Percentiles rank a stretch among this genome's conserved stretches.
phyloP scores from a whole-genome alignment of 2,888 invertebrate genomes.

The Poecilus cupreus region DNA sequence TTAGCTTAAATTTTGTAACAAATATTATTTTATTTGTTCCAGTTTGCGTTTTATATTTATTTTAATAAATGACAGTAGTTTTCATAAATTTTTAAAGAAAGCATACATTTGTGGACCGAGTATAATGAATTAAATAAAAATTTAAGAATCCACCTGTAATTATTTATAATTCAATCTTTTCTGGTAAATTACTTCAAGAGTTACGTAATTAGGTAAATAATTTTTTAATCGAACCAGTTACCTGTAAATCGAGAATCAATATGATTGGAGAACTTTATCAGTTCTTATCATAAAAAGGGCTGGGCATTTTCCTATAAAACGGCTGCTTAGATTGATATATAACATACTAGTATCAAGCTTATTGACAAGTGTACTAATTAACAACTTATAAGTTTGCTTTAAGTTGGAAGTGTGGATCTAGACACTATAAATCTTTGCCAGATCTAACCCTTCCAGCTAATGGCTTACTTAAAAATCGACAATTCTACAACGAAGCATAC shows the following conservation, averaged over 20 bases:
- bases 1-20: no score
- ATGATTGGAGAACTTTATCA: slow-evolving; percentile 50
- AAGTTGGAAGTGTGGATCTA: slow-evolving; percentile 82
- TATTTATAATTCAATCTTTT: background rate
- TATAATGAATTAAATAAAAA: background rate
- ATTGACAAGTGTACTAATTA: slow-evolving; percentile 32
- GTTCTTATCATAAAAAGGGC: slow-evolving; percentile 44
- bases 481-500: slow-evolving; percentile 7
- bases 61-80: no score
- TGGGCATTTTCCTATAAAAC: slow-evolving; percentile 51
- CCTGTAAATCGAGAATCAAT: slow-evolving; percentile 47
- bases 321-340: slow-evolving; percentile 18
- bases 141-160: background rate
- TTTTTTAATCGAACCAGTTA: slow-evolving; percentile 38
- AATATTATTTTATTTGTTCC: no score
- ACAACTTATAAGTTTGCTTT: slow-evolving; percentile 65
- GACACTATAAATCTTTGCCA: slow-evolving; percentile 76
- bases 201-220: slow-evolving; percentile 25
- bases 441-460: slow-evolving; percentile 87
- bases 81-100: no score
- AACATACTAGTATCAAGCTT: slow-evolving; percentile 6
- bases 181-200: slow-evolving; percentile 12
- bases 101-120: no score
- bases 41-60: no score
- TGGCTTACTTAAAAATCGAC: slow-evolving; percentile 64